Evolutionary conservation across 2,888 invertebrate genomes (phyloP), one percentile per base, ranked within the genome.

Genomic region (Dynastes tityus): DNA sequence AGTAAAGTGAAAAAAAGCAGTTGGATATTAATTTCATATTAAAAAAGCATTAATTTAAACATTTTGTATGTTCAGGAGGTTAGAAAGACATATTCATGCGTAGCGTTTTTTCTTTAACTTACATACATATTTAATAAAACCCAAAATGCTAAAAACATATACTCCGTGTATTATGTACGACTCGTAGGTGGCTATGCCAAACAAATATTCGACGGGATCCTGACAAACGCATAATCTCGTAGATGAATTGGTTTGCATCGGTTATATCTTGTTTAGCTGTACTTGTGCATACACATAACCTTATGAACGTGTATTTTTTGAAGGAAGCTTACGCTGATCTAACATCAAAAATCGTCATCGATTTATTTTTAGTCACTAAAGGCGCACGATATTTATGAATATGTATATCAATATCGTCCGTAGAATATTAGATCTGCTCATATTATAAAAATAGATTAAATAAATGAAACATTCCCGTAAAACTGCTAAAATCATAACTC

Each of bases 351-450:
- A 22, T 13, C 53, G 61, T 61, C 61, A 61, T 61, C 29, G 2
- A 68, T 68, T 68, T 68, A 68, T 68, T 49, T 68, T 49, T 49
- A 49, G 16, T 45, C 16, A 68, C 22, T 27, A 58, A 73, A 61
- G 58, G 58, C 58, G 58, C 58, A 37, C 58, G 73, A 37, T 61
- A 73, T 58, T 73, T 58, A 58, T 53, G 58, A 73, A 27, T 22
- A 22, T 22, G 22, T 16, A 53, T 73, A 53, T 73, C 61, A 58
- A 61, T 61, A 73, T 40, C 73, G 58, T 61, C 58, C 8, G 58
- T 73, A 58, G 58, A 61, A 73, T 73, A 61, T 73, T 61, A 61
- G 53, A 53, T 73, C 73, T 61, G 73, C 58, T 9, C 58, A 9
- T 53, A 40, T 16, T 73, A 73, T 11, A 55, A 32, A 58, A 40